These are phyloP conservation scores for Eurois occulta DNA, from an alignment of 2,888 invertebrate genomes.

Conservation along the genomic window DNA sequence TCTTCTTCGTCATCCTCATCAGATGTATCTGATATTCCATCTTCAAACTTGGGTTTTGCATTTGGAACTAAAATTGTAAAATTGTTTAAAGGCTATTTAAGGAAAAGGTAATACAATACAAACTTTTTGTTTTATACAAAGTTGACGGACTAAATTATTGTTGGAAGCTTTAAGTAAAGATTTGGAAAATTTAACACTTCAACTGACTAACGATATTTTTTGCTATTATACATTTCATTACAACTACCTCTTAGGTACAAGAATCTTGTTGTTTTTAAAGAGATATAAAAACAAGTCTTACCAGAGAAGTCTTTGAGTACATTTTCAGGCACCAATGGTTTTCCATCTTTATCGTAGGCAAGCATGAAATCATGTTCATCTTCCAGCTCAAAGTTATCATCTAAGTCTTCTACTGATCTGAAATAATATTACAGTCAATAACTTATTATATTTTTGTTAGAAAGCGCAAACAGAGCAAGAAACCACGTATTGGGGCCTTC, in stretches of 20 bases:
- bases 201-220: background rate
- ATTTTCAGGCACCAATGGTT: conserved; percentile 84
- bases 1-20: conserved; percentile 78
- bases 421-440: conserved; percentile 15
- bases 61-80: conserved; percentile 81
- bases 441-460: background rate
- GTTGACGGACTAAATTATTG: background rate
- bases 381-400: conserved; percentile 94
- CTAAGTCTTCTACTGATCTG: conserved; percentile 96
- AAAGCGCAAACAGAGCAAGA: background rate
- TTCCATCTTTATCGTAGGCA: conserved; percentile 89
- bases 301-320: conserved; percentile 84
- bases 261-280: background rate
- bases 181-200: background rate
- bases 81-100: background rate
- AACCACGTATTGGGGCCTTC: background rate
- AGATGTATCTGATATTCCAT: conserved; percentile 85
- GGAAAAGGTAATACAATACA: background rate
- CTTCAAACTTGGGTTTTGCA: conserved; percentile 82
- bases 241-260: background rate
- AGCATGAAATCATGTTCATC: conserved; percentile 88
- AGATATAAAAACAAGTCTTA: conserved; percentile 56
- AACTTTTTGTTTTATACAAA: background rate
- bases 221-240: background rate
- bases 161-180: background rate